Base-by-base conservation (phyloP, 1,140 invertebrate species). In the Chironomus tepperi region DNA sequence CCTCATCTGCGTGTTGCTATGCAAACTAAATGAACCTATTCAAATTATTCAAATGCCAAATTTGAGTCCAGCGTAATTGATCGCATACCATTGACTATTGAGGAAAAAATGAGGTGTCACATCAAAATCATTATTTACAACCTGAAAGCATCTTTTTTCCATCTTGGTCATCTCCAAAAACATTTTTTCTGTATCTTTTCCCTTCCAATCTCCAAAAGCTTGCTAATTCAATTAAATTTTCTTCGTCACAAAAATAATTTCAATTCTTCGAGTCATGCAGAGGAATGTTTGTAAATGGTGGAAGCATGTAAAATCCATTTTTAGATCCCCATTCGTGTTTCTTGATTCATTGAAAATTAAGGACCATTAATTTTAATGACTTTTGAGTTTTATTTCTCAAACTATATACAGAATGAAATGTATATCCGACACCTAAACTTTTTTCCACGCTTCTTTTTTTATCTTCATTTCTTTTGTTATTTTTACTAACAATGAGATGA, bases 351-450 rank as follows among this genome's bases (percentile, higher is more conserved):
- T 57, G 47, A 57, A 57, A 57, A 57, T 57, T 57, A n/a, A 15
- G 12, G 47, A 57, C 47, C 47, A 57, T 57, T 57, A 57, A 57
- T 57, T 57, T 57, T 57, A 57, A 57, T 57, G 47, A 57, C 47
- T 57, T 57, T 57, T 57, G 47, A 57, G 47, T 57, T 57, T 57
- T 15, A 57, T 12, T 57, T n/a, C n/a, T n/a, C n/a, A n/a, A 15
- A 12, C 12, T n/a, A 12, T 57, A 57, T 12, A n/a, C 8, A 57
- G n/a, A 57, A 57, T 1, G 12, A 57, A 34, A 34, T 34, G 24
- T 34, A 34, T 34, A 57, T 12, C 12, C 47, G 47, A 57, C 12
- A 57, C 47, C 47, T 57, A n/a, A 57, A 57, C 47, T 57, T 57
- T 57, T 57, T 57, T 57, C 24, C 24, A 57, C n/a, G 47, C 3